phyloP scores from a whole-genome alignment of 2,888 invertebrate genomes.

The Lissonota sp. region DNA sequence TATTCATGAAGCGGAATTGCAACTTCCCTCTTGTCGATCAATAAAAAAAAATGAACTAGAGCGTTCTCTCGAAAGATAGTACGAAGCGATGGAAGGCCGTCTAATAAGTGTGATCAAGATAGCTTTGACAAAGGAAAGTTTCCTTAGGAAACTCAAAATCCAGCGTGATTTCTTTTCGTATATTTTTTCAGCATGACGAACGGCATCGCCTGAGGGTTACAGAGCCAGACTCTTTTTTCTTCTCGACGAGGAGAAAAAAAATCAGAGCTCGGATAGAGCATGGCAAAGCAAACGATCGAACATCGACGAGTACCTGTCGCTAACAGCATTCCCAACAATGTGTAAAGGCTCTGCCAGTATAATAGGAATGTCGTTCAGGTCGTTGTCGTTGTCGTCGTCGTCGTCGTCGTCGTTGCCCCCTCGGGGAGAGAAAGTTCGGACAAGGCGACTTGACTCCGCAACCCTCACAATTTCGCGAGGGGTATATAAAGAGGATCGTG shows the following conservation, averaged over 20 bases:
- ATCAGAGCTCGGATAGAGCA: constrained; percentile 58
- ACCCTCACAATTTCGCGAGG: constrained; percentile 60
- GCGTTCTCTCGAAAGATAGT: too few species aligned
- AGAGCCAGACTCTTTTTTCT: constrained; percentile 29
- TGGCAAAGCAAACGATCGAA: constrained; percentile 64
- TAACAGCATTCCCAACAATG: constrained; percentile 67
- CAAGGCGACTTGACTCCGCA: constrained; percentile 59
- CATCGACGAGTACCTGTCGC: constrained; percentile 69
- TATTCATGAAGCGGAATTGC: too few species aligned
- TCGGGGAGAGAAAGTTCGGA: constrained; percentile 59
- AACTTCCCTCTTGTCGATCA: too few species aligned
- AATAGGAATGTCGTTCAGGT: constrained; percentile 70
- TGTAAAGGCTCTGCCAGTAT: constrained; percentile 65
- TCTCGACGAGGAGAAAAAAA: constrained; percentile 36
- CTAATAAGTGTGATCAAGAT: too few species aligned
- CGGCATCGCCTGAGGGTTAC: constrained; percentile 19
- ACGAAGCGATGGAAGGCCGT: too few species aligned
- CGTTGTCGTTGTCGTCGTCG: constrained; percentile 54
- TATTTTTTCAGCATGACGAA: not conserved
- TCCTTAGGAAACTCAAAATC: too few species aligned
- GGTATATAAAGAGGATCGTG: constrained; percentile 42
- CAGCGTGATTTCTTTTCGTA: too few species aligned
- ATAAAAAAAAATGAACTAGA: too few species aligned
- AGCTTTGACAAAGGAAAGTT: too few species aligned
- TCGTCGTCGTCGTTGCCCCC: constrained; percentile 49